Evolutionary conservation across 2,113 vertebrate species (phyloP).

Genomic region (Oostethus manadensis): DNA sequence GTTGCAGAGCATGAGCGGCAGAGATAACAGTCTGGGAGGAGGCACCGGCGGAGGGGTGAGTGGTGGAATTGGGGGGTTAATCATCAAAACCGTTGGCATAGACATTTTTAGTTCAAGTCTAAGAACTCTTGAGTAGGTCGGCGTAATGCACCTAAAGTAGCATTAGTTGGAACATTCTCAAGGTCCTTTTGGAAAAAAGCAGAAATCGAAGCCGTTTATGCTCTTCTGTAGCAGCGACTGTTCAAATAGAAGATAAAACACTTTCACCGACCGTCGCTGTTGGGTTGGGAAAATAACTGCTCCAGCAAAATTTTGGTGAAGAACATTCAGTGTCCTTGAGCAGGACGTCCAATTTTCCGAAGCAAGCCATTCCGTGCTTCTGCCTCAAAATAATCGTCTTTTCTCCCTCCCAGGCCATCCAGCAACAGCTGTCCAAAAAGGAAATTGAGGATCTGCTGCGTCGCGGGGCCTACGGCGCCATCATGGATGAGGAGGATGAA

Average conservation of each 20-base stretch:
- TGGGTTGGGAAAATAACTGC: not conserved
- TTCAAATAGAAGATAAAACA: not conserved
- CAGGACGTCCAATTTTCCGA: not conserved
- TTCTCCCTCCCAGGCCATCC: constrained; percentile 66
- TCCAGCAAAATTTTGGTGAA: not conserved
- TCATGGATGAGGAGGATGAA: constrained; percentile 98
- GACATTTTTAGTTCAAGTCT: not conserved
- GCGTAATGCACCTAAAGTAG: too few species aligned
- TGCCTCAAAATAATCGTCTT: not conserved
- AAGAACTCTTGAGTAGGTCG: too few species aligned
- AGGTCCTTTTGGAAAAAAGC: not conserved
- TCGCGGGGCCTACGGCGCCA: constrained; percentile 93
- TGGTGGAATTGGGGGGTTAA: not conserved
- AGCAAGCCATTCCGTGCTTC: not conserved
- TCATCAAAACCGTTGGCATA: constrained; percentile 4
- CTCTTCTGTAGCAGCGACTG: not conserved
- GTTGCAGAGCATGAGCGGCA: constrained; percentile 96
- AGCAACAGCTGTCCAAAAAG: constrained; percentile 96
- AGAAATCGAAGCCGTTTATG: not conserved
- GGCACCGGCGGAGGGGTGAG: constrained; percentile 74
- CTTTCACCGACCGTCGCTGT: not conserved
- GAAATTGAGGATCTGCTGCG: constrained; percentile 95
- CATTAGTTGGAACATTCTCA: too few species aligned
- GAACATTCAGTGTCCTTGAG: not conserved
- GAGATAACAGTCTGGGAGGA: constrained; percentile 86